Base-by-base conservation (phyloP, 2,113 vertebrate genomes). In the Acanthisitta chloris region DNA sequence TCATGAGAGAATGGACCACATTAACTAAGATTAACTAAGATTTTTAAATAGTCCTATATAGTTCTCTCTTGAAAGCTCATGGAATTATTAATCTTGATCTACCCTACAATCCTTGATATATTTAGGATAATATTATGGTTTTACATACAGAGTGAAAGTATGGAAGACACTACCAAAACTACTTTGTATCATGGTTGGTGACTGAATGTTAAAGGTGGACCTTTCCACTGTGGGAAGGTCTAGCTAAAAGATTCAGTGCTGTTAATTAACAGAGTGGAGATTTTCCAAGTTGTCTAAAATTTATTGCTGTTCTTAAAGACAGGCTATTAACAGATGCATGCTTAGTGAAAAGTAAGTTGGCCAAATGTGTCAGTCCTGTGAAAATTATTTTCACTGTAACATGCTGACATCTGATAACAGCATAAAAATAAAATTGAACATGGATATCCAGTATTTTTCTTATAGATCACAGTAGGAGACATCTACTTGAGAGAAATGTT, bases 161-260 rank as follows among this genome's bases (percentile, higher is more conserved):
- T 33, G 15, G 9, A 33, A 57, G 24, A 38, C 11, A 38, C 1
- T 1, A 58, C 20, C 12, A 85, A 62, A 66, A 58, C 21, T 46
- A 25, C 24, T 76, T 81, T 62, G 8, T 34, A 15, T 38, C 1
- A 1, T 2, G 1, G 5, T 4, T 59, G 29, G 7, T 42, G 57
- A 26, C 6, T 76, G 33, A 74, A 12, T 31, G 15, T 49, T 74
- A 34, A 82, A 90, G 10, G 17, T 38, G 33, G 20, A 43, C 69
- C 34, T 82, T 66, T 83, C 79, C 58, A 59, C 5, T 29, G 25
- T 43, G 14, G 21, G 24, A 70, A 48, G 28, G 9, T 49, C 33
- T 59, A 34, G 31, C 8, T 51, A 51, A 59, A 21, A 51, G 10
- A 16, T 81, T 84, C 31, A 42, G 17, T 55, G 29, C 10, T 42